Conservation (phyloP, 2,888 invertebrate genomes). For the Eristalis tenax region DNA sequence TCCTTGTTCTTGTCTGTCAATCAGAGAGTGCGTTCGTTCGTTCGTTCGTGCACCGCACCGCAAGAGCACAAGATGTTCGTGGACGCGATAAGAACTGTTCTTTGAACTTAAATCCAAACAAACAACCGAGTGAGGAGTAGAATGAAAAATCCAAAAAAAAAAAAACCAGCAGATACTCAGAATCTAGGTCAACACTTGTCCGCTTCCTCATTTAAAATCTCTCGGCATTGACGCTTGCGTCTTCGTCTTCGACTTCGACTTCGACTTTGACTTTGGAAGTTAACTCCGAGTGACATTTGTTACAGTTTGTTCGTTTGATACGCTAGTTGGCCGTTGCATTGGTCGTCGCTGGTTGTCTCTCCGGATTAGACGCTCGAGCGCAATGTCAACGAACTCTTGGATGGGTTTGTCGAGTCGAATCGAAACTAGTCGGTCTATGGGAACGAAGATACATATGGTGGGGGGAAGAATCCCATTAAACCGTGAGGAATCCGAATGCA, state of each 20-base stretch:
- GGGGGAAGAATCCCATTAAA: slow-evolving; percentile 19
- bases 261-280: neutral
- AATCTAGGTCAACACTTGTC: slow-evolving; percentile 54
- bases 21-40: slow-evolving; percentile 20
- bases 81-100: slow-evolving; percentile 56
- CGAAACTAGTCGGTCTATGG: neutral
- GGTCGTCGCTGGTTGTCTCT: neutral
- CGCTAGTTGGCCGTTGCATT: neutral
- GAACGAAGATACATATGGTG: neutral
- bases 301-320: slow-evolving; percentile 43
- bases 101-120: slow-evolving; percentile 30
- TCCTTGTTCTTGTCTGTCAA: neutral
- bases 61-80: slow-evolving; percentile 29
- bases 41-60: neutral
- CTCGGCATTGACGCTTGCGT: slow-evolving; percentile 2
- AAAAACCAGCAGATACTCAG: neutral
- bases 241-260: neutral
- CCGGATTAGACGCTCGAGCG: neutral
- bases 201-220: slow-evolving; percentile 39
- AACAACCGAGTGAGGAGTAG: neutral
- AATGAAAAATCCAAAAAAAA: slow-evolving; percentile 7
- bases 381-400: neutral
- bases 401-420: neutral
- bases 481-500: slow-evolving; percentile 31
- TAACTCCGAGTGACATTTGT: slow-evolving; percentile 31